Percentiles rank a stretch among this genome's conserved stretches.
These are phyloP conservation scores for Synergus japonicus DNA, from an alignment of 2,888 invertebrate genomes.

Conservation along the genomic window DNA sequence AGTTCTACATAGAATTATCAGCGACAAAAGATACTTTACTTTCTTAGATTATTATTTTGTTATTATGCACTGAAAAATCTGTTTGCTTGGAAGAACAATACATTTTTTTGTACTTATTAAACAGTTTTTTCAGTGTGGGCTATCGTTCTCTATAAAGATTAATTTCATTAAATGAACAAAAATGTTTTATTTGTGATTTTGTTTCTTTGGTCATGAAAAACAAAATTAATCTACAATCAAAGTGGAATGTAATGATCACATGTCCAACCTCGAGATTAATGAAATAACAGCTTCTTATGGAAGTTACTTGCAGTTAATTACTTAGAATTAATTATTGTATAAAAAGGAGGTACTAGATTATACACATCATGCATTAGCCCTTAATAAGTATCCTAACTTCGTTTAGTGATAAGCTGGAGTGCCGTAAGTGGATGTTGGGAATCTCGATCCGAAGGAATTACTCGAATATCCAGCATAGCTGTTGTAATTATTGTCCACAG, in stretches of 20 bases:
- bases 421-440: constrained; percentile 70
- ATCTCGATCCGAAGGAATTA: constrained; percentile 63
- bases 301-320: background rate
- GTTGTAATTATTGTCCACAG: constrained; percentile 65
- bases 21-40: background rate
- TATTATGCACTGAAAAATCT: too few relatives aligned
- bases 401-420: constrained; percentile 62
- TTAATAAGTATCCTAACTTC: constrained; percentile 45
- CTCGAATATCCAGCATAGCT: constrained; percentile 62
- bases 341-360: constrained; percentile 12
- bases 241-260: background rate
- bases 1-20: background rate
- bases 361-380: constrained; percentile 13
- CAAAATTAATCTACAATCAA: background rate
- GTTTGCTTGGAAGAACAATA: too few relatives aligned
- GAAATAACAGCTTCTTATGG: background rate
- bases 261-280: background rate
- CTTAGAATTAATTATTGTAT: background rate
- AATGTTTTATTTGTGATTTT: background rate
- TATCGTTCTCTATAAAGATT: background rate
- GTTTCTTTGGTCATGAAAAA: background rate
- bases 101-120: too few relatives aligned
- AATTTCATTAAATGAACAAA: background rate
- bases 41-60: background rate
- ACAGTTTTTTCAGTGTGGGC: background rate